Evolutionary conservation across 2,113 vertebrate genomes (phyloP).

Genomic region (Leucoraja erinaceus): DNA sequence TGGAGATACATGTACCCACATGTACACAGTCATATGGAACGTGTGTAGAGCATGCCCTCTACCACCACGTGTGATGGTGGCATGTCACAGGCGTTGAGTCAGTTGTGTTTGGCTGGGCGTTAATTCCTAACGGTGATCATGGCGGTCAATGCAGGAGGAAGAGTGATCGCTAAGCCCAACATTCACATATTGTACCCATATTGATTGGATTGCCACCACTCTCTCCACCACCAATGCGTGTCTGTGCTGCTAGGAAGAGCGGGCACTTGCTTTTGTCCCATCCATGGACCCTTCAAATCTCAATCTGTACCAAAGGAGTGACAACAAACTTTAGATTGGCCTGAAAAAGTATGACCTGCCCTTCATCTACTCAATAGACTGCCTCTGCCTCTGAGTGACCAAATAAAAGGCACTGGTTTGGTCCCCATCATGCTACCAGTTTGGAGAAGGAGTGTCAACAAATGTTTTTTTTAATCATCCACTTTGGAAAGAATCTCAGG

Average conservation of each 20-base stretch:
- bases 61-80: background rate
- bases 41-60: background rate
- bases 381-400: background rate
- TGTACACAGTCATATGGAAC: background rate
- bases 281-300: background rate
- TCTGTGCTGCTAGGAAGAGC: background rate
- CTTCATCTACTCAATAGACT: background rate
- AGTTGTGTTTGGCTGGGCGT: background rate
- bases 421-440: too few species aligned
- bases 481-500: constrained; percentile 3
- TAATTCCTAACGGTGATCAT: background rate
- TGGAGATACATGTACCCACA: background rate
- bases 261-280: background rate
- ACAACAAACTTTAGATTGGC: background rate
- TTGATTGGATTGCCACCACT: background rate
- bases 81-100: background rate
- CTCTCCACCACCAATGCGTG: background rate
- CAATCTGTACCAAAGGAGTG: background rate
- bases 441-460: background rate
- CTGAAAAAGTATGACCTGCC: background rate
- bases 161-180: background rate
- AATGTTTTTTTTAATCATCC: background rate
- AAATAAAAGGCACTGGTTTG: background rate
- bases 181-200: background rate
- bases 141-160: too few species aligned